Conservation (phyloP, 2,888 invertebrate genomes). For the Melangyna quadrimaculata region DNA sequence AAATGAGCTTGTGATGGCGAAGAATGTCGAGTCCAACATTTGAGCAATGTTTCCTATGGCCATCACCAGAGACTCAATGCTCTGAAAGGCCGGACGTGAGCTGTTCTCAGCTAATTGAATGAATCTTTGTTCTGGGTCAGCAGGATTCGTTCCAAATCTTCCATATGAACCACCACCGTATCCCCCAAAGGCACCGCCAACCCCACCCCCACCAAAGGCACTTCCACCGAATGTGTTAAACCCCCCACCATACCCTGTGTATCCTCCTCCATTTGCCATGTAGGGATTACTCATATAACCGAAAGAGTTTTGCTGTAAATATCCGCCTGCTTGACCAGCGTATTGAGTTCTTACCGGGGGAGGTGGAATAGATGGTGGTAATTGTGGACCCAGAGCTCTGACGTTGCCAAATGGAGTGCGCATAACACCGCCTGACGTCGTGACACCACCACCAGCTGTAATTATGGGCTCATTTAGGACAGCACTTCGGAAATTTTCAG, state of each 20-base stretch:
- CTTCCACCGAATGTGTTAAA: slow-evolving; percentile 58
- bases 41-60: slow-evolving; percentile 96
- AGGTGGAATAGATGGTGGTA: slow-evolving; percentile 75
- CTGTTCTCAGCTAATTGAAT: slow-evolving; percentile 95
- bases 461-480: slow-evolving; percentile 76
- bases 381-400: slow-evolving; percentile 71
- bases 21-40: slow-evolving; percentile 98
- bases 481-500: slow-evolving; percentile 76
- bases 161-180: slow-evolving; percentile 77
- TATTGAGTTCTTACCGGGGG: slow-evolving; percentile 14
- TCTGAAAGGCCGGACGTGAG: slow-evolving; percentile 95
- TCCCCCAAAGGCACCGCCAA: slow-evolving; percentile 75
- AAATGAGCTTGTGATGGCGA: slow-evolving; percentile 97
- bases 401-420: slow-evolving; percentile 78
- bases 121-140: slow-evolving; percentile 83
- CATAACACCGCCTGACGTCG: slow-evolving; percentile 69
- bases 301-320: slow-evolving; percentile 45
- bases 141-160: slow-evolving; percentile 76
- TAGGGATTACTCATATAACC: slow-evolving; percentile 73
- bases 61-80: slow-evolving; percentile 94
- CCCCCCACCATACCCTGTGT: slow-evolving; percentile 73
- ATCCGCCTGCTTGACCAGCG: background rate
- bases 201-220: slow-evolving; percentile 68
- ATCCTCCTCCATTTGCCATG: slow-evolving; percentile 74
- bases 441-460: slow-evolving; percentile 59